These are phyloP conservation scores for Cryptoblepharus egeriae DNA, from an alignment of 2,797 vertebrate genomes.

Conservation along the genomic window DNA sequence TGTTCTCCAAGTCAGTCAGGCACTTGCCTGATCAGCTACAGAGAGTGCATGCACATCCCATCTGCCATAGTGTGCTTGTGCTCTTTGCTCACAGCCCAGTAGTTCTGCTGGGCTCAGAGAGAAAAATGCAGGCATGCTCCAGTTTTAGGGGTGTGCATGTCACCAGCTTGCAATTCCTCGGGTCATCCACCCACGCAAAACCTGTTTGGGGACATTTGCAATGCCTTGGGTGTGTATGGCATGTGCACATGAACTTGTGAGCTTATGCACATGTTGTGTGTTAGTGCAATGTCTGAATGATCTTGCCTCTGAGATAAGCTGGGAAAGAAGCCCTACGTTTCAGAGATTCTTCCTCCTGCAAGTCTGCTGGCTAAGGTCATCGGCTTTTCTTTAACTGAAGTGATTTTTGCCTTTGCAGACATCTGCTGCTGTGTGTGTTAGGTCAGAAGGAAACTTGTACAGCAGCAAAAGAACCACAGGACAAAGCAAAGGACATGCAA, in stretches of 20 bases:
- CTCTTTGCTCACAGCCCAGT: too few species aligned
- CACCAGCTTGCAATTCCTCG: not conserved
- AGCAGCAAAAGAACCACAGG: slow-evolving; percentile 22
- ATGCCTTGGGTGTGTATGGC: too few species aligned
- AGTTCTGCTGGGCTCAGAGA: too few species aligned
- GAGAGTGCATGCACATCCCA: too few species aligned
- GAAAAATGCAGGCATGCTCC: too few species aligned
- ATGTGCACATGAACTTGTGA: not conserved
- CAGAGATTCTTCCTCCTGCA: slow-evolving; percentile 18
- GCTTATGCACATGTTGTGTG: not conserved
- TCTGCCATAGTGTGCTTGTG: too few species aligned
- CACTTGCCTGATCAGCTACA: too few species aligned
- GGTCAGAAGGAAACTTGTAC: slow-evolving; percentile 21
- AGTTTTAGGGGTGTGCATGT: too few species aligned
- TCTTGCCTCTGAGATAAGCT: not conserved
- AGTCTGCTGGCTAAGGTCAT: not conserved
- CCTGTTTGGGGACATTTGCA: not conserved
- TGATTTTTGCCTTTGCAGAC: slow-evolving; percentile 27
- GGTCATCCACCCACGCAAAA: not conserved
- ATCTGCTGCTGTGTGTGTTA: slow-evolving; percentile 23
- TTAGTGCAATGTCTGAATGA: not conserved
- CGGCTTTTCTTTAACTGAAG: slow-evolving; percentile 16
- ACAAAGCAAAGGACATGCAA: slow-evolving; percentile 14
- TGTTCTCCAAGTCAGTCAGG: too few species aligned
- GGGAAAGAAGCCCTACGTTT: slow-evolving; percentile 7